Base-by-base conservation (phyloP, 1,140 invertebrate genomes). In the Trypoxylus dichotomus region DNA sequence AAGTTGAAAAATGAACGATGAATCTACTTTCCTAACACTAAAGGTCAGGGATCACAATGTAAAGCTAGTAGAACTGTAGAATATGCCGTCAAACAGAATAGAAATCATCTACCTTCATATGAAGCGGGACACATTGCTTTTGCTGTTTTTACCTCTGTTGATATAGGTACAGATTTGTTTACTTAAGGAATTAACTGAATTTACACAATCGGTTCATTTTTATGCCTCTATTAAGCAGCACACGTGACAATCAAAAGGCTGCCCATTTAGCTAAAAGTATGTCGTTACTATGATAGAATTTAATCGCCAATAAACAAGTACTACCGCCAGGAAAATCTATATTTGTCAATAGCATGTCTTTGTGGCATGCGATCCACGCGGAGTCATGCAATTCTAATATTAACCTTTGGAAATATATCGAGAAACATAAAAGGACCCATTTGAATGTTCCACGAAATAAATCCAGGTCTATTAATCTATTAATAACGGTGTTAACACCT, bases 271-370 rank as follows among this genome's bases (percentile, higher is more conserved):
- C 47, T 54, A 54, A 54, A 54, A 54, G 47, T 54, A 54, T 15
- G 47, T 54, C 47, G 47, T 54, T 54, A 54, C 47, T 54, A 15
- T 54, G 47, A 54, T 54, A 54, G 47, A 54, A 54, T 54, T 54
- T 54, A 54, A 54, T 54, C 7, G 47, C 19, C 47, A 15, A 54
- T 54, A 54, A 54, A 54, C 47, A 54, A 54, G 47, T 54, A 54
- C 47, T 54, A n/a, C 47, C 47, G 15, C 47, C 47, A 19, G 47
- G 47, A 54, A 54, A 54, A 54, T 54, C 47, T 19, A 54, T 54
- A 54, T 54, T 54, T 54, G 47, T 54, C 47, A 54, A 54, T 54
- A 54, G 47, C 47, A 37, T 37, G 32, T 37, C 32, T 37, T 5
- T 5, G 47, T 7, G 47, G 47, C 47, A 54, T 54, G 47, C 47